Conservation (phyloP, 2,797 vertebrate species). For the Myotis myotis region DNA sequence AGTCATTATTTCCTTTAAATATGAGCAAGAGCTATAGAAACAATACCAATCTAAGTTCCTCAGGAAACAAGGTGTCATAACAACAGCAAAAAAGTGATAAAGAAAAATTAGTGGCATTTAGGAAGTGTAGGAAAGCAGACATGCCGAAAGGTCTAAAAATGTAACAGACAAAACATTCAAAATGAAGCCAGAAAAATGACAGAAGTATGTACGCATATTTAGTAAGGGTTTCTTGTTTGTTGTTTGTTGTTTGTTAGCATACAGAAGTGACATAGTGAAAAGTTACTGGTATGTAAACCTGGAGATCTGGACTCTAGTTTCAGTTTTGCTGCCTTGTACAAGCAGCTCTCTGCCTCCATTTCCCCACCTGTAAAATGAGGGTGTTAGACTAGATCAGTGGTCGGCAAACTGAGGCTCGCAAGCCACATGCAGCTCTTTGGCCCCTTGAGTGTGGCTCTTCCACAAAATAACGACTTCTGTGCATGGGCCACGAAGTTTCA, state of each 20-base stretch:
- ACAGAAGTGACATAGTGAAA: constrained; percentile 3
- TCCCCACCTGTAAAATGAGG: neutral
- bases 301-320: neutral
- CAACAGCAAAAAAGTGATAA: neutral
- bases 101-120: neutral
- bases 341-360: neutral
- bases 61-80: neutral
- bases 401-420: too few relatives aligned
- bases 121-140: neutral
- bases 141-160: neutral
- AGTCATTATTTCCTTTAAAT: neutral
- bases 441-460: too few relatives aligned
- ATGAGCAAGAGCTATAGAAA: neutral
- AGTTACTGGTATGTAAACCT: neutral
- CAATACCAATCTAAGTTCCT: neutral
- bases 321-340: neutral
- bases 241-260: neutral
- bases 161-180: neutral
- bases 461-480: too few relatives aligned
- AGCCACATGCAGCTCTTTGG: too few relatives aligned
- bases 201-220: neutral
- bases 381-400: neutral
- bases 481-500: too few relatives aligned
- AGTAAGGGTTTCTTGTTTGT: neutral
- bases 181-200: constrained; percentile 22